phyloP scores from a whole-genome alignment of 2,888 invertebrate genomes.

The Chaitophorus viminalis region DNA sequence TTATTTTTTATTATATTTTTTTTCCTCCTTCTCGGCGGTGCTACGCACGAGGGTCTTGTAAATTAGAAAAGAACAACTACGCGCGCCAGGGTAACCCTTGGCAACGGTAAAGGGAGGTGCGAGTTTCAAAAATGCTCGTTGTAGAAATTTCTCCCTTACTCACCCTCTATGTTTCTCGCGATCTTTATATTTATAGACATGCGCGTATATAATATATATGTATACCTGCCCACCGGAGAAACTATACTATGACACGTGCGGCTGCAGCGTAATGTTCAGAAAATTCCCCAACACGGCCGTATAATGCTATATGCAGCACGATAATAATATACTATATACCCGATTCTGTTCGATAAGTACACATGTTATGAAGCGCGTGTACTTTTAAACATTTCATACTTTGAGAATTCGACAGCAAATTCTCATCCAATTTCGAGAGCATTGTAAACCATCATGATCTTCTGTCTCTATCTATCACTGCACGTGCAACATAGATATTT shows the following conservation, averaged over 20 bases:
- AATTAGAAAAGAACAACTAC: constrained; percentile 28
- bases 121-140: constrained; percentile 1
- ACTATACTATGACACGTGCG: neutral
- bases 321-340: no score
- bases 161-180: no score
- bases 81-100: constrained; percentile 28
- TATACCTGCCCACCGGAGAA: no score
- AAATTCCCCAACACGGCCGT: neutral
- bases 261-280: neutral
- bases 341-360: neutral
- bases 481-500: no score
- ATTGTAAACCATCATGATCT: no score
- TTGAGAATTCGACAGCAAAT: neutral
- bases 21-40: neutral
- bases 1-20: neutral
- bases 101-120: constrained; percentile 23
- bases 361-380: neutral
- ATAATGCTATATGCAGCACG: no score
- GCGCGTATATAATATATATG: no score
- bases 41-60: neutral
- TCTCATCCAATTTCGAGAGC: neutral
- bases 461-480: no score
- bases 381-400: neutral
- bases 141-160: neutral
- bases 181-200: neutral